These are phyloP conservation scores for western clawed frog (Xenopus tropicalis) DNA, from an alignment of 2,113 vertebrate species.

Conservation along the genomic window DNA sequence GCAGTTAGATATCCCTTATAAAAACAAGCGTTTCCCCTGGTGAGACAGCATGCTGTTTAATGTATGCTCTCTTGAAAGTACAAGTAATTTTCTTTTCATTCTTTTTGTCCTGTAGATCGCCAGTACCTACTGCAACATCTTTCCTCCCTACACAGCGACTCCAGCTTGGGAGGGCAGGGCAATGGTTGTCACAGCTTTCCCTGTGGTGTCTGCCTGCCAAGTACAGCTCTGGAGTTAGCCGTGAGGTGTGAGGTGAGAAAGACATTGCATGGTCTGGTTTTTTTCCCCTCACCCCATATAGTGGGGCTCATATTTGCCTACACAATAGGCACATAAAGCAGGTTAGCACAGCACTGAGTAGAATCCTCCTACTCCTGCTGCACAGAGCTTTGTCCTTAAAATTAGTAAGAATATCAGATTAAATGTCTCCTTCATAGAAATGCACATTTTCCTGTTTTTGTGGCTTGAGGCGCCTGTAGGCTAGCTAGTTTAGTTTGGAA, in stretches of 20 bases:
- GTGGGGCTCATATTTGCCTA: slow-evolving; percentile 64
- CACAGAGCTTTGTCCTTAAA: slow-evolving; percentile 51
- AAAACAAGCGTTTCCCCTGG: slow-evolving; percentile 45
- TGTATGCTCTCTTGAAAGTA: slow-evolving; percentile 74
- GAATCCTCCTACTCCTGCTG: slow-evolving; percentile 59
- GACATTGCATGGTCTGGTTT: slow-evolving; percentile 85
- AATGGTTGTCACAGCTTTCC: slow-evolving; percentile 81
- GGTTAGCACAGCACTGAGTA: slow-evolving; percentile 54
- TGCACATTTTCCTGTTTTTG: no score
- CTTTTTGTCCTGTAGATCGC: slow-evolving; percentile 83
- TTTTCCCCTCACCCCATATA: slow-evolving; percentile 54
- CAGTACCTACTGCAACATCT: slow-evolving; percentile 86
- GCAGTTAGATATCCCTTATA: no score
- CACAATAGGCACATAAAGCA: slow-evolving; percentile 63
- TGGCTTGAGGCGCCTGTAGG: slow-evolving; percentile 49
- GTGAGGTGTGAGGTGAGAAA: slow-evolving; percentile 85
- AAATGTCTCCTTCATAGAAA: slow-evolving; percentile 43
- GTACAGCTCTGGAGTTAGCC: slow-evolving; percentile 84
- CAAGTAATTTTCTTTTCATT: slow-evolving; percentile 82
- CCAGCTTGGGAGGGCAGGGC: slow-evolving; percentile 83
- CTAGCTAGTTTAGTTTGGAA: slow-evolving; percentile 61
- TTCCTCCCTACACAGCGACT: slow-evolving; percentile 85
- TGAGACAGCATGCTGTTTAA: slow-evolving; percentile 73
- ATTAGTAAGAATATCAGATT: slow-evolving; percentile 62
- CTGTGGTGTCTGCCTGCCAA: slow-evolving; percentile 85